phyloP scores from a whole-genome alignment of 2,797 vertebrate species.

The Pipistrellus pipistrellus region DNA sequence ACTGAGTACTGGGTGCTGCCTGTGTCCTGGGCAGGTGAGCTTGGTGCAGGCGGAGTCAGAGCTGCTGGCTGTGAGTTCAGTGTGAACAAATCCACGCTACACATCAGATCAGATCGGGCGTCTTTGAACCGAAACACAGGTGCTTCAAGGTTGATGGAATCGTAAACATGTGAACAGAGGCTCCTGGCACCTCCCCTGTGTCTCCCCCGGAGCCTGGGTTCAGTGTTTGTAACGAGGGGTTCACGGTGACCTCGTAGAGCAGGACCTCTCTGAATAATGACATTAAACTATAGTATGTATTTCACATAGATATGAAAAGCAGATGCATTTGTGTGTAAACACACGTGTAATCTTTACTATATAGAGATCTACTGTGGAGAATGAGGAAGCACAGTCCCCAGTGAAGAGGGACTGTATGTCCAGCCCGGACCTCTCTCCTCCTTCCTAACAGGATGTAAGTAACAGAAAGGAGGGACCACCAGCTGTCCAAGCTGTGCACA shows the following conservation, averaged over 20 bases:
- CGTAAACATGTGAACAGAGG: not conserved
- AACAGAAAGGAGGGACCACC: rapidly evolving
- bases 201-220: rapidly evolving
- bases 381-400: rapidly evolving
- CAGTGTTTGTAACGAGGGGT: rapidly evolving
- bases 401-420: rapidly evolving
- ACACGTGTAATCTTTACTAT: too few relatives aligned
- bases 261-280: too few relatives aligned
- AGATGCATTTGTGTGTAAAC: not conserved
- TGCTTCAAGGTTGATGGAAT: not conserved
- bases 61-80: rapidly evolving
- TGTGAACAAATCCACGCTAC: rapidly evolving
- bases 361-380: not conserved
- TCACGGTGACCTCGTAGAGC: too few relatives aligned
- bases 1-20: not conserved
- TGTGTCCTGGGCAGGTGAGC: not conserved
- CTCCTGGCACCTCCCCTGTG: not conserved
- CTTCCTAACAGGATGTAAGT: not conserved
- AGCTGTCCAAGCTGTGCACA: rapidly evolving
- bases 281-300: rapidly evolving
- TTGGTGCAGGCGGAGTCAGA: rapidly evolving
- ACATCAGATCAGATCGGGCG: rapidly evolving
- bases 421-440: rapidly evolving
- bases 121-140: not conserved
- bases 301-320: not conserved